These are phyloP conservation scores for Cynopterus sphinx DNA, from an alignment of 2,797 vertebrate species.

Conservation along the genomic window DNA sequence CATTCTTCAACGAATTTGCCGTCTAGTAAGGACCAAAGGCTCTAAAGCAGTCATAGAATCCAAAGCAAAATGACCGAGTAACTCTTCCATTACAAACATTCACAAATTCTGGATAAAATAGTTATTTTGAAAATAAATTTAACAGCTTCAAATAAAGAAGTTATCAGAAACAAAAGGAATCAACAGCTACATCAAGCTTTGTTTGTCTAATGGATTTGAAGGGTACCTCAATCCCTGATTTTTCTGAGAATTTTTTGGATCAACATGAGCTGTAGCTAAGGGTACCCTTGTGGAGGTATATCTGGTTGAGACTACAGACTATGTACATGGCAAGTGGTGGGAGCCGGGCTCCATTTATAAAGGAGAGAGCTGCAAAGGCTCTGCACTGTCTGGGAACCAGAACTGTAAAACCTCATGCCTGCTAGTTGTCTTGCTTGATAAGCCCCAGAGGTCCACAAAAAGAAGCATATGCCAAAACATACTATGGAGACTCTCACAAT, in stretches of 20 bases:
- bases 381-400: neutral
- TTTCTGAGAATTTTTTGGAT: neutral
- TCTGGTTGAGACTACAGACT: neutral
- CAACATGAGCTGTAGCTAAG: neutral
- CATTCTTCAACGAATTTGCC: neutral
- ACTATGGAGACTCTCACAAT: neutral
- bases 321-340: neutral
- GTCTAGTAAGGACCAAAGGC: neutral
- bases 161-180: neutral
- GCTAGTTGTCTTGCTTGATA: neutral
- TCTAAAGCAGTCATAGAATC: neutral
- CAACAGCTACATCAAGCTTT: neutral
- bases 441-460: neutral
- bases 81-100: neutral
- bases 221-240: neutral
- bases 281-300: neutral
- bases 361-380: neutral
- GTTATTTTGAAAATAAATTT: conserved; percentile 24
- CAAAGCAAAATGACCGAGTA: neutral
- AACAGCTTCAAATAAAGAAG: neutral
- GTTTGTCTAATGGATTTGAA: neutral
- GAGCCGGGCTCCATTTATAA: neutral
- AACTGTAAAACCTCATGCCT: neutral
- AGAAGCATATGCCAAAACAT: neutral
- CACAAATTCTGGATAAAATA: conserved; percentile 22